Evolutionary conservation across 2,113 vertebrate species (phyloP), one percentile per base, ranked within the genome.

Genomic region (Phalacrocorax brasilianus): DNA sequence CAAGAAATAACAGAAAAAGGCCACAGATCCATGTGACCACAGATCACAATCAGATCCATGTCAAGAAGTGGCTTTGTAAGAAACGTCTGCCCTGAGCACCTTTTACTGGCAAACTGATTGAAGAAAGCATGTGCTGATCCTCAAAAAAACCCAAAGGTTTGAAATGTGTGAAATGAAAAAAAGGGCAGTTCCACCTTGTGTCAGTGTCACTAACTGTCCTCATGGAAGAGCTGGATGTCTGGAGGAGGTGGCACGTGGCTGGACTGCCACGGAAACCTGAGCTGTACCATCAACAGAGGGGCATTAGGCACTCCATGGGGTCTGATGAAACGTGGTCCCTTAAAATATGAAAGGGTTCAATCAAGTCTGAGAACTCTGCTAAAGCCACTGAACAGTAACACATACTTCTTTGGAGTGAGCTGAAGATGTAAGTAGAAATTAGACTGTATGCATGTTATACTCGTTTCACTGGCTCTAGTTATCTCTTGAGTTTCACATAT

Each of bases 221-320:
- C 27, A 66, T 3, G 2, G 58, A 73, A 68, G 28, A 76, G 44
- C 19, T 0, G 0, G 24, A 55, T n/a, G 19, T 47, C 56, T 2
- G 6, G 52, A 71, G 47, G 66, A 38, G 56, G 65, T 59, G 42
- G 50, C 47, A 38, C 2, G 3, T 5, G 20, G 38, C 47, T 47
- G 32, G 40, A 49, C 33, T 4, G 2, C 32, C 56, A 68, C 2
- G 3, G 61, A 78, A 88, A 82, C n/a, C 44, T 14, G 47, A 93
- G 40, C 62, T 70, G 33, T 65, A 68, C 20, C 47, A 67, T 19
- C 38, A 56, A 65, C 21, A 71, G 63, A 32, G 21, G 11, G 49
- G 32, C 19, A 15, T 38, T 7, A 83, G 20, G 32, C 10, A 26
- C 35, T 22, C 24, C 27, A 22, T 1, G 14, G 56, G 22, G 19